Conservation (phyloP, 2,113 vertebrate genomes). For the Cryptomyrus ogoouensis region DNA sequence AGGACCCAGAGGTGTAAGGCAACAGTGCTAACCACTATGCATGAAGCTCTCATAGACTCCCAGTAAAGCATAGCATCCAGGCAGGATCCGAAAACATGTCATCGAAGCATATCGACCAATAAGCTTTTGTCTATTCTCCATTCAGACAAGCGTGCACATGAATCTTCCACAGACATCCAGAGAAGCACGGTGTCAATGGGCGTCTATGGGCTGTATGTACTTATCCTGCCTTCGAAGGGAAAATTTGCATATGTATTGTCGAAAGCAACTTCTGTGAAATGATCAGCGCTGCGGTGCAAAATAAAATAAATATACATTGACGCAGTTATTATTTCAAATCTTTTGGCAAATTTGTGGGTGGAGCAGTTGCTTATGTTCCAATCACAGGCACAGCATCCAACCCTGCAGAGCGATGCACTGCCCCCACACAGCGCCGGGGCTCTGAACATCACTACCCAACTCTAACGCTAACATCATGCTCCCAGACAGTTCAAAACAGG, state of each 20-base stretch:
- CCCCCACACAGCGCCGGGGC: neutral
- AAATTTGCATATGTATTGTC: neutral
- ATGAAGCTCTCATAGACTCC: neutral
- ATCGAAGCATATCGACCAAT: neutral
- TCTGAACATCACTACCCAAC: neutral
- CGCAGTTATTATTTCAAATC: neutral
- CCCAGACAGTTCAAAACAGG: neutral
- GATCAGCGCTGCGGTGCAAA: neutral
- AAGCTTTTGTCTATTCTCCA: neutral
- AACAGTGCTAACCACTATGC: neutral
- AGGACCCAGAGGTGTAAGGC: too few species aligned
- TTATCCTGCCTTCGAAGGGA: neutral
- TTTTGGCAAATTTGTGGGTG: neutral
- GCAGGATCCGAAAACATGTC: neutral
- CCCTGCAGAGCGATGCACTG: fast-evolving
- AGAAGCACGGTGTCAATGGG: neutral
- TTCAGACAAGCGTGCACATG: neutral
- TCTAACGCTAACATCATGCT: neutral
- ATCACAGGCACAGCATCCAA: neutral
- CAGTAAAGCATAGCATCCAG: neutral
- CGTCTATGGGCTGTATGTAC: neutral
- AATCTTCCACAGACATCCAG: neutral
- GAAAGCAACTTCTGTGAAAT: neutral
- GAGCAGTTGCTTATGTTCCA: neutral
- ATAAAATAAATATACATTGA: neutral